Base-by-base conservation (phyloP, 1,140 invertebrate genomes). In the Lethocerus indicus region DNA sequence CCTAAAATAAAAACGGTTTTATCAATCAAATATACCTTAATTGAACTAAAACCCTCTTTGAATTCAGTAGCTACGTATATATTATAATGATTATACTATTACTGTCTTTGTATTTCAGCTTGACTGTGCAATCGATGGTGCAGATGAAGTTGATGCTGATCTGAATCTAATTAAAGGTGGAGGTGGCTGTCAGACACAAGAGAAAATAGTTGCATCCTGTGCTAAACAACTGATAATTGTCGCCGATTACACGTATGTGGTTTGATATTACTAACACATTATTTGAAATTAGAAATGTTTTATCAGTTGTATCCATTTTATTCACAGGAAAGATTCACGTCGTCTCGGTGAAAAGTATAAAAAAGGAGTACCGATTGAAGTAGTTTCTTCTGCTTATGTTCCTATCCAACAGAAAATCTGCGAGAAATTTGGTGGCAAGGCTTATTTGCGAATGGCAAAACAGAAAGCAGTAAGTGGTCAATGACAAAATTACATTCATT, bases 141-240 rank as follows among this genome's bases (percentile, higher is more conserved):
- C 92, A 37, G 94, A 98, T 72, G 94, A 98, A 76, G 89, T 91
- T 9, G 89, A 93, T 64, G 63, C 69, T 0, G 64, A 71, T 1
- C 69, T 96, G 61, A 86, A 79, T 53, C 68, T 92, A 1, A 97
- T 98, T 24, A 98, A 98, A 76, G 94, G 92, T 47, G 94, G 94
- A 26, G 94, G 94, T 29, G 94, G 87, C 14, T 98, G 93, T 65
- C 73, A 93, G 13, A 72, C 92, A 13, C 90, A 96, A 72, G 91
- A 98, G 64, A 98, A 98, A 71, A 89, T 97, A 58, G 78, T 98
- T 27, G 92, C 90, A 14, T 84, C 85, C 14, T 92, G 86, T 64
- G 74, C 88, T 0, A 75, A 81, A 49, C 67, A 77, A 43, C 71
- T 93, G 39, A 72, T 95, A 29, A 76, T 98, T 12, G 78, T 98